Percentiles rank a stretch among this genome's conserved stretches.
Evolutionary conservation across 2,113 vertebrate species (phyloP).

Genomic region (Macrotis lagotis): DNA sequence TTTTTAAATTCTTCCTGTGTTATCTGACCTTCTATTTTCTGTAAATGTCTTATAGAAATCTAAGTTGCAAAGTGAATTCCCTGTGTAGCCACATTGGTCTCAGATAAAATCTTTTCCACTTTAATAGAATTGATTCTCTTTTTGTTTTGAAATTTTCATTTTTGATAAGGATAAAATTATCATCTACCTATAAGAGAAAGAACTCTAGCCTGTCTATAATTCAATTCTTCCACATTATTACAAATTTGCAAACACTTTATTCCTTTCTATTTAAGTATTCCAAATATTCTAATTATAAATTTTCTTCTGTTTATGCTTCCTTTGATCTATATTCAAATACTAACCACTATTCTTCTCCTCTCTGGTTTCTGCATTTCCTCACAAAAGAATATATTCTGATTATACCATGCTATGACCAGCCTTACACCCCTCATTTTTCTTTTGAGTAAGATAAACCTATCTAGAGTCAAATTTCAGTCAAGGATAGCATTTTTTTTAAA

Average conservation of each 20-base stretch:
- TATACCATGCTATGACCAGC: neutral
- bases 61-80: neutral
- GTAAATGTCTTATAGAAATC: neutral
- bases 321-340: neutral
- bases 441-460: neutral
- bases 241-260: neutral
- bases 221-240: neutral
- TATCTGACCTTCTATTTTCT: neutral
- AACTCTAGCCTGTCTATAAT: neutral
- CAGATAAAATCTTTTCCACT: neutral
- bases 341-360: neutral
- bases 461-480: neutral
- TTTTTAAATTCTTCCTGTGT: neutral
- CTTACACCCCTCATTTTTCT: neutral
- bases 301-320: neutral
- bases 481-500: no score
- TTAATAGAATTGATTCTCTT: neutral
- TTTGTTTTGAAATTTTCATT: neutral
- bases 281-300: neutral
- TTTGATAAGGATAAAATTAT: neutral
- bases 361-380: neutral
- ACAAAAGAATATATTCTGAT: neutral
- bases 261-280: neutral
- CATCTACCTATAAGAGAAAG: neutral
- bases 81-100: neutral